Evolutionary conservation across 2,888 invertebrate genomes (phyloP), one percentile per base, ranked within the genome.

Genomic region (Eudemis profundana): DNA sequence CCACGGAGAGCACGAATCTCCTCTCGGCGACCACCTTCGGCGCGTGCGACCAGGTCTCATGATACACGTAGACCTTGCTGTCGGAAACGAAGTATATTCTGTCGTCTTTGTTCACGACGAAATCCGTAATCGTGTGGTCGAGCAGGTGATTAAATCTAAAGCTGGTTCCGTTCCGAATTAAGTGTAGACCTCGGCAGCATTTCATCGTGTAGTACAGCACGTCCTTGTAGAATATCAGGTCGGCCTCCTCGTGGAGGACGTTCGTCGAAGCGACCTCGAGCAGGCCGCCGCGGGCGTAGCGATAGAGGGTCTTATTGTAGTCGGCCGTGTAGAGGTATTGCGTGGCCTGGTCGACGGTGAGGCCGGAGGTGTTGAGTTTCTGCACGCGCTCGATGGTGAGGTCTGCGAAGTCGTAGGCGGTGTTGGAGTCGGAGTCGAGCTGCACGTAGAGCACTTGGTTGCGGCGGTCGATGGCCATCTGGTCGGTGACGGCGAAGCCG

Each of bases 381-480:
- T 40, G 53, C 4, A 54, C 14, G 7, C 21, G 14, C 8, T 40
- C 21, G 19, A 54, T 40, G 4, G 10, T 14, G 14, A 40, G 15
- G 23, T 40, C 14, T 2, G 8, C 14, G 7, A 54, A 7, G n/a
- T 38, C n/a, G 3, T 15, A 1, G 2, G 40, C 49, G 14, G 27
- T 49, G 49, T 49, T 49, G 49, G 3, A 8, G 27, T 14, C 14
- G 8, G 14, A 3, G 14, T 38, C 21, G 23, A 40, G 21, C n/a
- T 54, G 53, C 8, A 40, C 23, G 53, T 54, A 54, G 3, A 54
- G 40, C 10, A 40, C 38, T 21, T 10, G 12, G 53, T 40, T 21
- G 21, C 3, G 2, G 21, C 40, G 40, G 40, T 54, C 40, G 40
- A 54, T 23, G 53, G 40, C 53, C 15, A 54, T 23, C 23, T 54